Evolutionary conservation across 2,888 invertebrate genomes (phyloP), one percentile per base, ranked within the genome.

Genomic region (Ganaspis brasiliensis): DNA sequence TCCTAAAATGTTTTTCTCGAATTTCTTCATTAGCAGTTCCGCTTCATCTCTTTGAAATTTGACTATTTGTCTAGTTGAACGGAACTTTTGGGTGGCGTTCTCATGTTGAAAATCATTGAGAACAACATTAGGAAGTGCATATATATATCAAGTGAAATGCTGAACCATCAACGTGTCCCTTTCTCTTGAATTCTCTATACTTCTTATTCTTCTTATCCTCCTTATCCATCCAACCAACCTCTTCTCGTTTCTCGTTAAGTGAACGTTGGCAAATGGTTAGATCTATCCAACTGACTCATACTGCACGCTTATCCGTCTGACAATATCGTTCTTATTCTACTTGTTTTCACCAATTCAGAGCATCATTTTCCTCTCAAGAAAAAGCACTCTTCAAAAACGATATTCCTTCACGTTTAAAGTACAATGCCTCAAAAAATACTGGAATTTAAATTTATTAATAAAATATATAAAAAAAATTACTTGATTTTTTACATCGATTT

Each of bases 41-140:
- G 2, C 24, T 72, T 49, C 19, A 9, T 21, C 49, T 57, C 10
- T 40, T 26, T 4, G n/a, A 40, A 24, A 56, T 72, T 16, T 67
- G 40, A 52, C 49, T 71, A 49, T 73, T 67, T 67, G 45, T 67
- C 67, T 67, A 21, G 40, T 67, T 21, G 9, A n/a, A 67, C n/a
- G 24, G n/a, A n/a, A 45, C 40, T 9, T 45, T 24, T 9, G n/a
- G 24, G 45, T 67, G 21, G 45, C 45, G 45, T 40, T 45, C 45
- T n/a, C 73, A 71, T n/a, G n/a, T 70, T 45, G 78, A 81, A 81
- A 80, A 84, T 84, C 84, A 84, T 83, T 83, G 82, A 81, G 79
- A 77, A 79, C 82, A 79, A 74, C 81, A 81, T 78, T 80, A 35
- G 75, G 67, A 79, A 82, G 81, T 74, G 72, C 40, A 67, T 78